These are phyloP conservation scores for Fragum whitleyi DNA, from an alignment of 2,888 invertebrate genomes.

Conservation along the genomic window DNA sequence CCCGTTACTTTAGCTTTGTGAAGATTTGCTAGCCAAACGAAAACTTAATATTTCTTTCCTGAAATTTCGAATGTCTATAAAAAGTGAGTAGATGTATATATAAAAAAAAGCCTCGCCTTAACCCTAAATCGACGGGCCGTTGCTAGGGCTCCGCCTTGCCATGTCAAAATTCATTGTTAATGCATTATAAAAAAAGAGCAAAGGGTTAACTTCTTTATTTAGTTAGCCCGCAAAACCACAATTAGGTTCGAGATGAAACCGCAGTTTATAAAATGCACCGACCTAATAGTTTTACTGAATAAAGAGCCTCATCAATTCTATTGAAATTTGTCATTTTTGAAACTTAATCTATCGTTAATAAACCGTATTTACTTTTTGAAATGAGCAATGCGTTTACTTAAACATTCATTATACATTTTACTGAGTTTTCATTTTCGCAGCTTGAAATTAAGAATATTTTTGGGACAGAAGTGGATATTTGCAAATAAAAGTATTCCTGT, in stretches of 20 bases:
- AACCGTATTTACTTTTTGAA: background rate
- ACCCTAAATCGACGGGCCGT: too few species aligned
- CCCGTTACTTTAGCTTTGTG: too few species aligned
- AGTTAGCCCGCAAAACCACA: background rate
- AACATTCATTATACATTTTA: background rate
- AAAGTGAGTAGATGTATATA: too few species aligned
- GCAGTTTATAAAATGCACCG: background rate
- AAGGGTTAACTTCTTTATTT: background rate
- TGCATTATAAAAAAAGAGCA: too few species aligned
- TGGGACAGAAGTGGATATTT: too few species aligned
- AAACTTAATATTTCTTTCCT: too few species aligned
- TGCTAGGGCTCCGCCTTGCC: too few species aligned
- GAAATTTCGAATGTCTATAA: too few species aligned
- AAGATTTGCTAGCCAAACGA: too few species aligned
- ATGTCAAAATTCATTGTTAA: too few species aligned
- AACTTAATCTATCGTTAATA: conserved; percentile 1
- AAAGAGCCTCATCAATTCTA: background rate
- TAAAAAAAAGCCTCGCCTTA: too few species aligned
- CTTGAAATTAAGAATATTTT: background rate
- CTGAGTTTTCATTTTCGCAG: background rate
- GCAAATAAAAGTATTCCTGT: too few species aligned
- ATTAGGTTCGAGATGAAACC: background rate
- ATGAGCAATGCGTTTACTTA: conserved; percentile 1
- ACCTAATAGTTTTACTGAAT: conserved; percentile 3
- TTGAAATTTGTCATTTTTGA: background rate